Conservation (phyloP, 2,888 invertebrate genomes). For the Galerucella pusilla region DNA sequence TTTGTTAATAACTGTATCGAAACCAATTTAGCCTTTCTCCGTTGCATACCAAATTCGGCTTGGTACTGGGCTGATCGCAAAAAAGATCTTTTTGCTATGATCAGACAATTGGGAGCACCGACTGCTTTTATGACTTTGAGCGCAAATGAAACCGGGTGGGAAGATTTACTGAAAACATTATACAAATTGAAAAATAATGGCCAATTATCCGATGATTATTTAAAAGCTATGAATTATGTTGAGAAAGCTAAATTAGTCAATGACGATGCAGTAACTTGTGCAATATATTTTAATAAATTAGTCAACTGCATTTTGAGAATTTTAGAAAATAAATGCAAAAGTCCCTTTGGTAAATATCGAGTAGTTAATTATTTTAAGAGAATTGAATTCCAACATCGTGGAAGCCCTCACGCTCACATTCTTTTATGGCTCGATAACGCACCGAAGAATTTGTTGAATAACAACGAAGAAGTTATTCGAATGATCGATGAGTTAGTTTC, state of each 20-base stretch:
- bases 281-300: slow-evolving; percentile 54
- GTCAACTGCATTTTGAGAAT: slow-evolving; percentile 53
- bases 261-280: slow-evolving; percentile 21
- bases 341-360: too few species aligned
- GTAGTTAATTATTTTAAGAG: slow-evolving; percentile 56
- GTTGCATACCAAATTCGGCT: slow-evolving; percentile 19
- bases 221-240: not conserved
- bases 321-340: slow-evolving; percentile 49
- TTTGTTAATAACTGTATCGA: slow-evolving; percentile 20
- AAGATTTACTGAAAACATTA: not conserved
- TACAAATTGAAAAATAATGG: slow-evolving; percentile 7
- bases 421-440: slow-evolving; percentile 59
- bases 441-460: slow-evolving; percentile 45
- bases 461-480: not conserved
- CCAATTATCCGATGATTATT: not conserved
- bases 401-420: slow-evolving; percentile 48
- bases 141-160: slow-evolving; percentile 8
- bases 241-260: slow-evolving; percentile 2
- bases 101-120: slow-evolving; percentile 9
- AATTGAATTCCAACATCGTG: slow-evolving; percentile 59
- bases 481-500: slow-evolving; percentile 51
- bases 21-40: not conserved
- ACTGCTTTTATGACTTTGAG: slow-evolving; percentile 13
- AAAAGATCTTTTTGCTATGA: slow-evolving; percentile 10
- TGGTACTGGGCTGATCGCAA: slow-evolving; percentile 19